Evolutionary conservation across 2,797 vertebrate species (phyloP).

Genomic region (Salarias fasciatus): DNA sequence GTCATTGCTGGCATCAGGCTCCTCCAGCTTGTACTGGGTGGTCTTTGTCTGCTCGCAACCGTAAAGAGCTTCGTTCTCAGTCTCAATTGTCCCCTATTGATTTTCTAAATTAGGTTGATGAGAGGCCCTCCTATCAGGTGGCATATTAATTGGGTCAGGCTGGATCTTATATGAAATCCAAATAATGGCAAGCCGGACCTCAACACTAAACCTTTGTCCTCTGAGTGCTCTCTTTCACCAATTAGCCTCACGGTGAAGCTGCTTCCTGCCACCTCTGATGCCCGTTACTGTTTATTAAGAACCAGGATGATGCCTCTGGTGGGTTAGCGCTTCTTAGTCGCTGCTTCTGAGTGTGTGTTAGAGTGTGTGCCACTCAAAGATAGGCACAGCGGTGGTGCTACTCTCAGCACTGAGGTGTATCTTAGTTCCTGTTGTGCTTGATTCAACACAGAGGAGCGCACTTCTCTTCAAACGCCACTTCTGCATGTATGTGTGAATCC

Average conservation of each 20-base stretch:
- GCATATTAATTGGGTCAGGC: conserved; percentile 86
- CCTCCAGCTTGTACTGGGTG: conserved; percentile 83
- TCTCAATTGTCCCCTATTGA: conserved; percentile 85
- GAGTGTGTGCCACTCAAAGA: not conserved
- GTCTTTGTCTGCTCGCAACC: conserved; percentile 83
- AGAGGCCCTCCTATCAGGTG: conserved; percentile 87
- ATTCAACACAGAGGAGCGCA: too few species aligned
- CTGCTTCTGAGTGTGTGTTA: not conserved
- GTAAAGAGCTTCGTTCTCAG: conserved; percentile 81
- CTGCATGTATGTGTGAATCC: too few species aligned
- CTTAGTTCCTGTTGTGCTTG: too few species aligned
- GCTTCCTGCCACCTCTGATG: conserved; percentile 62
- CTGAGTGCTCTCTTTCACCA: conserved; percentile 73
- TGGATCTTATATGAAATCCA: conserved; percentile 81
- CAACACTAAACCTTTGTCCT: conserved; percentile 82
- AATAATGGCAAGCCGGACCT: conserved; percentile 79
- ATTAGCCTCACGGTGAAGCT: conserved; percentile 76
- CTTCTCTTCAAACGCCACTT: too few species aligned
- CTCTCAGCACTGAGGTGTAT: too few species aligned
- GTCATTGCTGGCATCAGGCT: conserved; percentile 83
- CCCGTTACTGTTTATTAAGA: conserved; percentile 49
- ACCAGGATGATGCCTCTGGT: conserved; percentile 37
- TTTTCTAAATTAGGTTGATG: conserved; percentile 87
- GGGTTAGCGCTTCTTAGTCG: too few species aligned
- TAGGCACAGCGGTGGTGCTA: too few species aligned